Percentiles rank a stretch among this genome's conserved stretches.
phyloP scores from a whole-genome alignment of 2,888 invertebrate genomes.

The Plebejus argus region DNA sequence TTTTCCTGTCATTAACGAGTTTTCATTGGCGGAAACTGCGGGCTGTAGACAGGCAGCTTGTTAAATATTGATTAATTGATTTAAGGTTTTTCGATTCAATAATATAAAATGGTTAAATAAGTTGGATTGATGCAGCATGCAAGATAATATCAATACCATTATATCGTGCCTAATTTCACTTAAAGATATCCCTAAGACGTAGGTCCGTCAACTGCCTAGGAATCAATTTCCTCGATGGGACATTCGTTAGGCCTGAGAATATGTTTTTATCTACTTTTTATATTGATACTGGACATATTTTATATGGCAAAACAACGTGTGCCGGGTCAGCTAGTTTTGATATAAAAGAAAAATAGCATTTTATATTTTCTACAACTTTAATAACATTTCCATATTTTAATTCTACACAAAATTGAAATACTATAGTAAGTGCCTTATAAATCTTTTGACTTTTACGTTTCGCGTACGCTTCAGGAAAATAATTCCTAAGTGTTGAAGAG shows the following conservation, averaged over 20 bases:
- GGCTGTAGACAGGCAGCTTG: not conserved
- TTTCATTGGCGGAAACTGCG: not conserved
- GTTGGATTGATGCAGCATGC: not conserved
- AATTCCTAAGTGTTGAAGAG: conserved; percentile 17
- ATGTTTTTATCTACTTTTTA: no score
- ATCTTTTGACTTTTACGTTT: conserved; percentile 13
- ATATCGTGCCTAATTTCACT: no score
- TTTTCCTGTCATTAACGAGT: not conserved
- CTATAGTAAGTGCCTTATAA: not conserved
- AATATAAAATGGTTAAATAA: not conserved
- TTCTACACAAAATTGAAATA: not conserved
- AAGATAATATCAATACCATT: not conserved
- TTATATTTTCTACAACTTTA: not conserved
- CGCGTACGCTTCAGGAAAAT: conserved; percentile 10
- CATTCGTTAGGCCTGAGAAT: no score
- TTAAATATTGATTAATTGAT: conserved; percentile 6
- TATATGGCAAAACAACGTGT: no score
- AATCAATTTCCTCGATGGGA: no score
- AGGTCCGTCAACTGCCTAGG: no score
- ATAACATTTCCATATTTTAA: not conserved
- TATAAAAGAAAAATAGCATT: not conserved
- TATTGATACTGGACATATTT: no score
- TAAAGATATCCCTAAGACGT: no score
- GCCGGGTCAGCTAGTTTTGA: no score
- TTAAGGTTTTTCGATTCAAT: not conserved